phyloP scores from a whole-genome alignment of 2,113 vertebrate genomes.

The Spea multiplicata region DNA sequence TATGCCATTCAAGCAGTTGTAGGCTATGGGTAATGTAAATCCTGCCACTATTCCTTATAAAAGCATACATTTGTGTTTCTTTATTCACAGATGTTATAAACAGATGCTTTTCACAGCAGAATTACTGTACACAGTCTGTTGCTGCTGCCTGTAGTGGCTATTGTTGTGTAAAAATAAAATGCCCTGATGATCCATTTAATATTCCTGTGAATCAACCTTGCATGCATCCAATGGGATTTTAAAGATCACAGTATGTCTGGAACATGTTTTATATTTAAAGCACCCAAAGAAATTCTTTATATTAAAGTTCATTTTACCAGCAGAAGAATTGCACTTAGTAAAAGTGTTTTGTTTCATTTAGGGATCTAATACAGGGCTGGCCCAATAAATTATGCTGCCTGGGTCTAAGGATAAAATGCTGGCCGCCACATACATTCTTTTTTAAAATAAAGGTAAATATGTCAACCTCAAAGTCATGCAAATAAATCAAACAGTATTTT shows the following conservation, averaged over 20 bases:
- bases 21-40: constrained; percentile 5
- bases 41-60: constrained; percentile 1
- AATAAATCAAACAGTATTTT: too few species aligned
- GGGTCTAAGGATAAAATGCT: too few species aligned
- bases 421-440: too few species aligned
- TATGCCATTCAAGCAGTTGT: too few species aligned
- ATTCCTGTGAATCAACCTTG: constrained; percentile 31
- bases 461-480: too few species aligned
- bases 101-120: constrained; percentile 33
- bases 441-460: too few species aligned
- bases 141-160: constrained; percentile 23
- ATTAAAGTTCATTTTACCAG: neutral
- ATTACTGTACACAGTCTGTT: constrained; percentile 22
- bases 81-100: constrained; percentile 20
- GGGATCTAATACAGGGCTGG: too few species aligned
- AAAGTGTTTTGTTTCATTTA: too few species aligned
- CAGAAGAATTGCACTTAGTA: neutral
- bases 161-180: constrained; percentile 27
- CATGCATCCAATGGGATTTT: constrained; percentile 21
- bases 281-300: neutral
- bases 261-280: constrained; percentile 9
- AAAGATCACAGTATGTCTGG: neutral
- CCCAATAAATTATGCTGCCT: too few species aligned
- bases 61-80: constrained; percentile 9
- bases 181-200: constrained; percentile 30